phyloP scores from a whole-genome alignment of 2,797 vertebrate genomes.

The Phalanger gymnotis region DNA sequence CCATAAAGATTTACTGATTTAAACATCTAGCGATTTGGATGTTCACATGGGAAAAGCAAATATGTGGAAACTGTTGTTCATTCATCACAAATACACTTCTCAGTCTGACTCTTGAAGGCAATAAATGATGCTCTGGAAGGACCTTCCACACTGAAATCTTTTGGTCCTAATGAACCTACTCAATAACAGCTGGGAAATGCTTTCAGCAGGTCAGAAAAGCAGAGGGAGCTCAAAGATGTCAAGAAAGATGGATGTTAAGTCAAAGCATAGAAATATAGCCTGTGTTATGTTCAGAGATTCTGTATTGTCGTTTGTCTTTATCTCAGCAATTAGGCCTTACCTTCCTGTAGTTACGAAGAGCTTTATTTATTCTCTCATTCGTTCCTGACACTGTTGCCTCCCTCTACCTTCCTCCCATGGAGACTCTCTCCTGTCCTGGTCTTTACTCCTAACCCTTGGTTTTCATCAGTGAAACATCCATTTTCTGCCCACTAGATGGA shows the following conservation, averaged over 20 bases:
- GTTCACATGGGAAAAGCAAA: slow-evolving; percentile 19
- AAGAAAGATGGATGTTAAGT: neutral
- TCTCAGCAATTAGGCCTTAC: neutral
- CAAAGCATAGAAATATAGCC: neutral
- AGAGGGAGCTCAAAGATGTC: neutral
- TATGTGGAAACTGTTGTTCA: slow-evolving; percentile 2
- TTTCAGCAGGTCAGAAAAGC: neutral
- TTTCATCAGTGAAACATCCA: neutral
- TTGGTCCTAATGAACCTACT: neutral
- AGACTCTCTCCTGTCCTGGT: neutral
- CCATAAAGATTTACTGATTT: neutral
- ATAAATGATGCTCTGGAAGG: neutral
- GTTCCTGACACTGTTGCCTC: neutral
- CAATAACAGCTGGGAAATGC: slow-evolving; percentile 4
- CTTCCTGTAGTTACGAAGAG: neutral
- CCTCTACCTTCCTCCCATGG: neutral
- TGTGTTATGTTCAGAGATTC: neutral
- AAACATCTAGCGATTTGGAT: neutral
- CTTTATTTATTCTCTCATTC: neutral
- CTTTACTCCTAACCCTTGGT: neutral
- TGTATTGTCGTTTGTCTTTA: neutral
- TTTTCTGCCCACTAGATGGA: neutral
- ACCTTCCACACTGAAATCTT: neutral
- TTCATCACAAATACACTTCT: neutral
- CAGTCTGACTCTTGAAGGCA: slow-evolving; percentile 16